Conservation (phyloP, 2,797 vertebrate species). For the Iguana delicatissima region DNA sequence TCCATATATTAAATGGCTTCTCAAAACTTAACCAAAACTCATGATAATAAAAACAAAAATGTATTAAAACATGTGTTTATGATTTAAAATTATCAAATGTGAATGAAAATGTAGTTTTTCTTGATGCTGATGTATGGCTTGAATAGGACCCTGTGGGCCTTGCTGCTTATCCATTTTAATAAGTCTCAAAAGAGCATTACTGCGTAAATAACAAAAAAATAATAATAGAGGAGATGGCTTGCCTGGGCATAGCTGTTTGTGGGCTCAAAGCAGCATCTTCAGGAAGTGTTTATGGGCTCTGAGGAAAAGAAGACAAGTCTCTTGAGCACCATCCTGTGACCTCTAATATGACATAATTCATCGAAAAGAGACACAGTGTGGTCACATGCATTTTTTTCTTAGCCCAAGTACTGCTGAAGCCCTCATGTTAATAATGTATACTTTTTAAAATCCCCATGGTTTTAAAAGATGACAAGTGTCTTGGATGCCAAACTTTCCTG, state of each 20-base stretch:
- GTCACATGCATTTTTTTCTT: neutral
- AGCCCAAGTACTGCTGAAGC: neutral
- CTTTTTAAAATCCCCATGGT: neutral
- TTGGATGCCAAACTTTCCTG: neutral
- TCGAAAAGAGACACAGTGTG: neutral
- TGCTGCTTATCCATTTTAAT: neutral
- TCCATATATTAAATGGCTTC: neutral
- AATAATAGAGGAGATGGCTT: slow-evolving; percentile 12
- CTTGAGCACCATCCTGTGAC: neutral
- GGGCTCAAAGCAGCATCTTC: neutral
- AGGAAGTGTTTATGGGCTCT: neutral
- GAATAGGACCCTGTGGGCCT: neutral
- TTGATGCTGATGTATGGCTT: neutral
- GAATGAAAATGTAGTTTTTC: no score
- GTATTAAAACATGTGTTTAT: slow-evolving; percentile 50
- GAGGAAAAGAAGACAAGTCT: neutral
- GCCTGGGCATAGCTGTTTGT: slow-evolving; percentile 5
- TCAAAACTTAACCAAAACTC: neutral
- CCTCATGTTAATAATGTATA: neutral
- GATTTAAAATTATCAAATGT: neutral
- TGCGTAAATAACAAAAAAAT: slow-evolving; percentile 49
- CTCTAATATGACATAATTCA: neutral
- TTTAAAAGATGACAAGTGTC: neutral
- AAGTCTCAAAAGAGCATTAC: neutral
- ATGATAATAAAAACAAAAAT: slow-evolving; percentile 8